Base-by-base conservation (phyloP, 2,113 vertebrate genomes). In the Pteronura brasiliensis region DNA sequence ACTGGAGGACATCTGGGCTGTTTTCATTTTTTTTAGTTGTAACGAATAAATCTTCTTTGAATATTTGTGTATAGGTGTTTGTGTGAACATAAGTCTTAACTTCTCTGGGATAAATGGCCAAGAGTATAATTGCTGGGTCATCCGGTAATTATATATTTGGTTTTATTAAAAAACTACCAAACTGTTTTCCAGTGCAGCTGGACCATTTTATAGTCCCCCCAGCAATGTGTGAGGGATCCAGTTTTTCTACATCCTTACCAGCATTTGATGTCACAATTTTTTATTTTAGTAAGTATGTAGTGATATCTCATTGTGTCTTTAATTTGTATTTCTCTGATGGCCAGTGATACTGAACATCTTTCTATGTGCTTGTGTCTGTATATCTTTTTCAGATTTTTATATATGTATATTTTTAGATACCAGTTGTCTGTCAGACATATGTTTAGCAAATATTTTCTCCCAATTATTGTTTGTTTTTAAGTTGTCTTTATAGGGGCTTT, bases 11-110 rank as follows among this genome's bases (percentile, higher is more conserved):
- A 71, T 59, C 21, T 44, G 49, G 27, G 47, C 18, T 42, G 36
- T 36, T 63, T 90, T 44, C 83, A 42, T 42, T 69, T 65, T 74
- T 67, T 71, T 34, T 39, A 65, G 42, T 44, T 49, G 25, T 89
- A 63, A 69, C 72, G 42, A 97, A 92, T 91, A 88, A 93, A 93
- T 49, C 21, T 63, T 74, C 44, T 82, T 11, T 89, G 39, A 92
- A 89, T 34, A 82, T 74, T 23, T 84, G 63, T 67, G 27, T 61
- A 81, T 7, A 57, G 82, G 17, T 81, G 59, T 88, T 83, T 82
- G 27, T 93, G 88, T 86, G 72, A 92, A 76, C 36, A 6, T 65
- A 91, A 79, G 55, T 29, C 34, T 92, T 96, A 25, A 86, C 57
- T 92, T 88, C 77, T 92, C 27, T 65, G 83, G 82, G 65, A 92